These are phyloP conservation scores for Ellobium chinense DNA, from an alignment of 2,888 invertebrate genomes.

Conservation along the genomic window DNA sequence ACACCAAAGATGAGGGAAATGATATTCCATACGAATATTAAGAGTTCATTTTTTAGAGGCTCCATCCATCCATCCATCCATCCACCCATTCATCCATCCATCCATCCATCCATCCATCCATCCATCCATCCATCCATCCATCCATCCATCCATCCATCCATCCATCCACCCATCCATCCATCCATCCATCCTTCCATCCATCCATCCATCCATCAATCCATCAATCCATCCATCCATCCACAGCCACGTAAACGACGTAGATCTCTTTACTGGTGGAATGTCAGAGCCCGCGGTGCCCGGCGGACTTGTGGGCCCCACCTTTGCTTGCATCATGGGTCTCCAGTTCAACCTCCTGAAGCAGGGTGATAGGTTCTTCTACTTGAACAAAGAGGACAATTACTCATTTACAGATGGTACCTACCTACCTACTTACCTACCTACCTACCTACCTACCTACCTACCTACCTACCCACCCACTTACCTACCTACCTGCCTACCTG, in stretches of 20 bases:
- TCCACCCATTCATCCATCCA: not conserved
- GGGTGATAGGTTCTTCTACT: not conserved
- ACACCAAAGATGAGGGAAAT: too few relatives aligned
- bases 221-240: not conserved
- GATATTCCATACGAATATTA: too few relatives aligned
- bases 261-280: not conserved
- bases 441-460: too few relatives aligned
- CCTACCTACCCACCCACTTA: too few relatives aligned
- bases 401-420: not conserved
- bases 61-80: not conserved
- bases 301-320: not conserved
- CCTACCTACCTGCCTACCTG: too few relatives aligned
- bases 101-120: not conserved
- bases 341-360: not conserved
- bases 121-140: not conserved
- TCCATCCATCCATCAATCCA: not conserved
- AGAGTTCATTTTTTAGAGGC: too few relatives aligned
- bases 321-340: not conserved
- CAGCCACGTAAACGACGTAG: not conserved
- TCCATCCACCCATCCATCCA: not conserved
- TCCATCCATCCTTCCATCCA: not conserved
- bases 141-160: not conserved
- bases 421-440: too few relatives aligned
- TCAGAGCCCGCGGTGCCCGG: not conserved
- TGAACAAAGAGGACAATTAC: not conserved